Evolutionary conservation across 2,888 invertebrate genomes (phyloP).

Genomic region (Latrodectus hesperus): DNA sequence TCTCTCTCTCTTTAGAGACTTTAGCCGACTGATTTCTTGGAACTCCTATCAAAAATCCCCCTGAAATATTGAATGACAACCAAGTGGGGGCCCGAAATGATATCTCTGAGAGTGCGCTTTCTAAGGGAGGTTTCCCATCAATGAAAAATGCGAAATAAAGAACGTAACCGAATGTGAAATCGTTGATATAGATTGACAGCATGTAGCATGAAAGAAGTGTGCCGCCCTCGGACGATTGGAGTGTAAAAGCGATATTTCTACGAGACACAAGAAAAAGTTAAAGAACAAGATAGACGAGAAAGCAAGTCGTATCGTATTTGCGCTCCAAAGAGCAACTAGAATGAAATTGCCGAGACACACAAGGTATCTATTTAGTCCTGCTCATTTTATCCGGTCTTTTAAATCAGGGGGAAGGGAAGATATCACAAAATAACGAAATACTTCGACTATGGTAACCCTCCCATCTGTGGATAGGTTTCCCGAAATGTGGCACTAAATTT

Average conservation of each 20-base stretch:
- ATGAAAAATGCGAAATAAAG: conserved; percentile 54
- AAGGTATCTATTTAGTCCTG: conserved; percentile 33
- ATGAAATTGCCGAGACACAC: conserved; percentile 52
- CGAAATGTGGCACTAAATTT: background rate
- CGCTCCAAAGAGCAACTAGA: conserved; percentile 53
- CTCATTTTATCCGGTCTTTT: conserved; percentile 46
- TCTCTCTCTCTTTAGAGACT: background rate
- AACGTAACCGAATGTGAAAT: conserved; percentile 64
- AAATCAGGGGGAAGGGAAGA: conserved; percentile 14
- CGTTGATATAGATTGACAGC: conserved; percentile 64
- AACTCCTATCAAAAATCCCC: conserved; percentile 1
- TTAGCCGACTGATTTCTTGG: background rate
- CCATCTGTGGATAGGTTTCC: background rate
- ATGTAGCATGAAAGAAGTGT: conserved; percentile 31
- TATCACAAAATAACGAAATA: conserved; percentile 22
- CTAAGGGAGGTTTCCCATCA: conserved; percentile 19
- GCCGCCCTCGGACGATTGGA: conserved; percentile 37
- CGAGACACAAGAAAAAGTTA: conserved; percentile 40
- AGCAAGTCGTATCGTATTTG: conserved; percentile 51
- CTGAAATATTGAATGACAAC: conserved; percentile 47
- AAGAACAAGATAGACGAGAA: conserved; percentile 46
- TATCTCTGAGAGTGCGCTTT: conserved; percentile 12
- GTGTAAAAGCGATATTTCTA: conserved; percentile 63
- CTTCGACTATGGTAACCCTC: conserved; percentile 16
- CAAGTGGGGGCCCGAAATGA: conserved; percentile 11